Conservation (phyloP, 2,797 vertebrate species). For the Bothrops alternatus region DNA sequence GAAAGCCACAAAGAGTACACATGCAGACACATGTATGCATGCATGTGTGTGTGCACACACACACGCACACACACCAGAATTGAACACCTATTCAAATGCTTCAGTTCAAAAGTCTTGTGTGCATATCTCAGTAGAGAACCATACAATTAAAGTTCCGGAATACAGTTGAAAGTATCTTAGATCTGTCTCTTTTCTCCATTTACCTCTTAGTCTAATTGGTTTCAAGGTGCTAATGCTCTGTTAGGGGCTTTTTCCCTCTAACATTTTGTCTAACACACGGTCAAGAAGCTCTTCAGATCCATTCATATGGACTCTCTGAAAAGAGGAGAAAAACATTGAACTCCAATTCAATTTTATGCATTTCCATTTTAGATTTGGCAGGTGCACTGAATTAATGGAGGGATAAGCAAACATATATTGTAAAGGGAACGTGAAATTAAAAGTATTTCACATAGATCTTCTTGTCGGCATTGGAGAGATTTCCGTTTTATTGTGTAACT, state of each 20-base stretch:
- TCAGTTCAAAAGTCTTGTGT: neutral
- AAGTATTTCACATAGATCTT: slow-evolving; percentile 51
- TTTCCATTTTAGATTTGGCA: slow-evolving; percentile 45
- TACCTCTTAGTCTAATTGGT: neutral
- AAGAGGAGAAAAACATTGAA: neutral
- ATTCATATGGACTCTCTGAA: neutral
- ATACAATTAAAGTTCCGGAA: neutral
- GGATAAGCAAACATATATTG: slow-evolving; percentile 26
- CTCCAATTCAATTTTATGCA: slow-evolving; percentile 22
- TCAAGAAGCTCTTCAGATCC: neutral
- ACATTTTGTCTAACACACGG: neutral
- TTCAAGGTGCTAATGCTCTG: neutral
- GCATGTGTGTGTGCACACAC: neutral
- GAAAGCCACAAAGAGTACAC: neutral
- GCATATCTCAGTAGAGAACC: neutral
- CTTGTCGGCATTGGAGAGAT: slow-evolving; percentile 52
- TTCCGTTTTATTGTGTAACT: slow-evolving; percentile 50
- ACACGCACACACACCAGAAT: neutral
- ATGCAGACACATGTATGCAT: neutral
- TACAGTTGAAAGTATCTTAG: neutral
- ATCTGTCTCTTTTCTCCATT: neutral
- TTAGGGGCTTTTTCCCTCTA: neutral
- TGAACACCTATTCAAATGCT: neutral
- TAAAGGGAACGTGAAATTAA: slow-evolving; percentile 46
- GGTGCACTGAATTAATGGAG: slow-evolving; percentile 31